These are phyloP conservation scores for Dryomyza anilis DNA, from an alignment of 2,888 invertebrate genomes.

Conservation along the genomic window DNA sequence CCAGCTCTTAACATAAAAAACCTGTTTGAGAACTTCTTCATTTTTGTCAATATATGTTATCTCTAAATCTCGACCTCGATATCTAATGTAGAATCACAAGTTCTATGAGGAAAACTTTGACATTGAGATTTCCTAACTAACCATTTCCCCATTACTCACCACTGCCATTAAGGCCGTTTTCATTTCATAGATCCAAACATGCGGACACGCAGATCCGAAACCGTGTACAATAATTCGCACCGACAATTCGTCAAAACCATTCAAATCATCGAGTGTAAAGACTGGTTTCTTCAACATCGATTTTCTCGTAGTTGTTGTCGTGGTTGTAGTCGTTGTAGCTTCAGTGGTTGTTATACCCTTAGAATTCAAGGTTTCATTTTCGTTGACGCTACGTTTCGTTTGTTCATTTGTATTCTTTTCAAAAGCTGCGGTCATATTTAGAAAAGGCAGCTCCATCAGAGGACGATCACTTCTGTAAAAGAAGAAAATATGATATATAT, in stretches of 20 bases:
- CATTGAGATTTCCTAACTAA: too few relatives aligned
- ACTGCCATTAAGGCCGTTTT: slow-evolving; percentile 87
- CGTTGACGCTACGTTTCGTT: slow-evolving; percentile 32
- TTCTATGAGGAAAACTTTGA: too few relatives aligned
- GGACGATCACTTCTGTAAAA: slow-evolving; percentile 63
- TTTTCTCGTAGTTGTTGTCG: slow-evolving; percentile 31
- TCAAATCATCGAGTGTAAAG: slow-evolving; percentile 56
- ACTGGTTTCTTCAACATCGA: slow-evolving; percentile 50
- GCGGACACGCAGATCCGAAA: slow-evolving; percentile 88
- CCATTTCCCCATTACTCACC: too few relatives aligned
- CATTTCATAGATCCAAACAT: slow-evolving; percentile 94
- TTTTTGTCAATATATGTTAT: too few relatives aligned
- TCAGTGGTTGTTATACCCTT: slow-evolving; percentile 11
- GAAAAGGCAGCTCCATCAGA: slow-evolving; percentile 73
- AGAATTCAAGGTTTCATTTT: slow-evolving; percentile 52
- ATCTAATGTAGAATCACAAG: too few relatives aligned
- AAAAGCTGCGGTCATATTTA: slow-evolving; percentile 74
- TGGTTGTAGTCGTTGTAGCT: slow-evolving; percentile 49
- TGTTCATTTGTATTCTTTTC: slow-evolving; percentile 44
- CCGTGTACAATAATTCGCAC: slow-evolving; percentile 90
- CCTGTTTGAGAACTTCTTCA: too few relatives aligned
- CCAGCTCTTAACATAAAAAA: too few relatives aligned
- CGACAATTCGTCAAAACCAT: slow-evolving; percentile 60
- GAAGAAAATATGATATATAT: too few relatives aligned
- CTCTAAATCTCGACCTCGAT: too few relatives aligned